Evolutionary conservation across 2,797 vertebrate species (phyloP).

Genomic region (Acipenser ruthenus): DNA sequence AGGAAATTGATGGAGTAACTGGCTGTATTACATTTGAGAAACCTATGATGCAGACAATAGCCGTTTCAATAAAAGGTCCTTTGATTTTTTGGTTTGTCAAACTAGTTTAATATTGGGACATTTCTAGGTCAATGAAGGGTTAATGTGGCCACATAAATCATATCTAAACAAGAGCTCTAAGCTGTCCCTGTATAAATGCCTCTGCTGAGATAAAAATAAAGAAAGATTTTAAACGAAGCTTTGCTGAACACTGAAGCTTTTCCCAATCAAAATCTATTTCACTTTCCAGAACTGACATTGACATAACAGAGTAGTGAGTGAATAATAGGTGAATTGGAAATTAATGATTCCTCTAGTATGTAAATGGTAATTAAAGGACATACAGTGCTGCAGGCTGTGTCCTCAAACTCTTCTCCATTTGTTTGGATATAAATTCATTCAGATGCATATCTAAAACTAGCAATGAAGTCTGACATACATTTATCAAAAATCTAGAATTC

Average conservation of each 20-base stretch:
- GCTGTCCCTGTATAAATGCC: constrained; percentile 29
- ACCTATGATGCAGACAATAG: constrained; percentile 65
- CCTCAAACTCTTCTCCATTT: constrained; percentile 53
- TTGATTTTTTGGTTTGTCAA: constrained; percentile 69
- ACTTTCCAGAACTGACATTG: constrained; percentile 22
- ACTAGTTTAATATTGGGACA: constrained; percentile 73
- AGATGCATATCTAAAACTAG: constrained; percentile 39
- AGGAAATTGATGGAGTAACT: constrained; percentile 65
- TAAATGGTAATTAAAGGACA: constrained; percentile 83
- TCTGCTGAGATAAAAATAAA: constrained; percentile 17
- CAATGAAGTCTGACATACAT: constrained; percentile 35
- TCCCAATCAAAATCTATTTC: constrained; percentile 22
- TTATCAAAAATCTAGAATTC: constrained; percentile 39
- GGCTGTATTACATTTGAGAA: constrained; percentile 46
- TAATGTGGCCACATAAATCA: constrained; percentile 69
- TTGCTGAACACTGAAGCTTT: constrained; percentile 24
- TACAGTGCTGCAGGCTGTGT: constrained; percentile 63
- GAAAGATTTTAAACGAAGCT: constrained; percentile 26
- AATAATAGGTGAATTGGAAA: constrained; percentile 67
- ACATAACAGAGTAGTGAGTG: constrained; percentile 45
- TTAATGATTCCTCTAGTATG: constrained; percentile 75
- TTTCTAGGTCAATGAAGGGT: constrained; percentile 77
- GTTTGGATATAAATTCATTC: constrained; percentile 59
- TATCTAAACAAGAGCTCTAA: constrained; percentile 60
- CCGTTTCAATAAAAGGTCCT: constrained; percentile 65